Evolutionary conservation across 2,888 invertebrate species (phyloP).

Genomic region (Heliconius ismenius): DNA sequence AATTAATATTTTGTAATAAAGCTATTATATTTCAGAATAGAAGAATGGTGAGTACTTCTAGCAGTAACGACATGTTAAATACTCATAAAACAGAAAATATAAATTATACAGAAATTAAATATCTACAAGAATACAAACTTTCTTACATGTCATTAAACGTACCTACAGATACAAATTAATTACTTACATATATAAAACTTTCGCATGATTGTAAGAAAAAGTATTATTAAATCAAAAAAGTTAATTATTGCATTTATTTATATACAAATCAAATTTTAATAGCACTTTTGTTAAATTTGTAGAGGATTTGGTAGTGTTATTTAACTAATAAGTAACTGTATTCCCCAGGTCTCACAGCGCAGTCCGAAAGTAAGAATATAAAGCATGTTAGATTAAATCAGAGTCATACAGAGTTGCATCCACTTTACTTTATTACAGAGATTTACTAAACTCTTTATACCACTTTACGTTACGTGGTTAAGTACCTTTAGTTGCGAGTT

Average conservation of each 20-base stretch:
- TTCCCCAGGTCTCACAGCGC: conserved; percentile 79
- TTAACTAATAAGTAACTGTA: conserved; percentile 70
- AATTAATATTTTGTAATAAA: not conserved
- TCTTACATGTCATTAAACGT: not conserved
- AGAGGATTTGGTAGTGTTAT: conserved; percentile 30
- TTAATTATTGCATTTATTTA: not conserved
- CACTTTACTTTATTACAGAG: conserved; percentile 32
- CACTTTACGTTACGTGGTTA: conserved; percentile 17
- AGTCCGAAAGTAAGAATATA: conserved; percentile 78
- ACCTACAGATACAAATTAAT: not conserved
- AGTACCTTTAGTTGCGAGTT: conserved; percentile 29
- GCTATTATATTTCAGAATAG: conserved; percentile 4
- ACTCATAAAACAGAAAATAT: not conserved
- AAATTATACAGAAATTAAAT: not conserved
- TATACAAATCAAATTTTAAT: conserved; percentile 3
- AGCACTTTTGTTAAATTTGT: conserved; percentile 14
- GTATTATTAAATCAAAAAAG: not conserved
- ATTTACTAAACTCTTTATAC: conserved; percentile 14
- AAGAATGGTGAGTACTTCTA: conserved; percentile 15
- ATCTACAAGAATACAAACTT: not conserved
- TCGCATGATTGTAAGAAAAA: not conserved
- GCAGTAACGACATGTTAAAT: not conserved
- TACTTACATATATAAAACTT: not conserved
- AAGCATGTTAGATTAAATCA: conserved; percentile 63
- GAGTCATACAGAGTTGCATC: conserved; percentile 31